These are phyloP conservation scores for Eurois occulta DNA, from an alignment of 2,888 invertebrate species.

Conservation along the genomic window DNA sequence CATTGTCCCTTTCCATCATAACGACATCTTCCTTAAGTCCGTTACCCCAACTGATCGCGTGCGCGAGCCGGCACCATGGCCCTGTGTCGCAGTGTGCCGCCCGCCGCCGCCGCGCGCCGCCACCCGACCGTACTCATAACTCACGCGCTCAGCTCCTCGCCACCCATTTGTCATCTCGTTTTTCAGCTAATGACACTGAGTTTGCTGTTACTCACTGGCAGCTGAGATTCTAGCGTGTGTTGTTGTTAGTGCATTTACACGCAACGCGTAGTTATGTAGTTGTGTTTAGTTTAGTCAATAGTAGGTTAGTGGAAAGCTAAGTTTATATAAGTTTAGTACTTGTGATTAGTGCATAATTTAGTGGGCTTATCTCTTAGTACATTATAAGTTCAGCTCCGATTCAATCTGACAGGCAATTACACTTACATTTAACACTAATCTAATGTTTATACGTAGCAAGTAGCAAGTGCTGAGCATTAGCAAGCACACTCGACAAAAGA, in stretches of 20 bases:
- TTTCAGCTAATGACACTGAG: conserved; percentile 51
- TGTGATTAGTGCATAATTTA: neutral
- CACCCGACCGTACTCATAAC: conserved; percentile 38
- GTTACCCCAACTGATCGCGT: conserved; percentile 38
- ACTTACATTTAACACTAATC: neutral
- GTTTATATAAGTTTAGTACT: neutral
- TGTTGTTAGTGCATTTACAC: neutral
- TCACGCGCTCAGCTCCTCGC: conserved; percentile 47
- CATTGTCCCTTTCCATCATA: neutral
- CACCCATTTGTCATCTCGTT: conserved; percentile 57
- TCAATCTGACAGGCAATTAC: neutral
- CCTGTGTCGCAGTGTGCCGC: conserved; percentile 27
- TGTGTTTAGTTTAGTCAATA: neutral
- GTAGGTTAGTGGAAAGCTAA: neutral
- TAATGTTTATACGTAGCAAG: neutral
- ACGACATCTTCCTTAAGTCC: conserved; percentile 23
- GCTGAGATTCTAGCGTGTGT: conserved; percentile 28
- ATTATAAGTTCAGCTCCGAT: neutral
- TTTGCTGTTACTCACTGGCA: conserved; percentile 24
- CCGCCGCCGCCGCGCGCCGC: conserved; percentile 24
- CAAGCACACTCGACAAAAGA: neutral
- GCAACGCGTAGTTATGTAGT: neutral
- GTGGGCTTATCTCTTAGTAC: neutral
- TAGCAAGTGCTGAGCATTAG: neutral
- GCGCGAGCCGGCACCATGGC: conserved; percentile 29